Evolutionary conservation across 2,113 vertebrate genomes (phyloP).

Genomic region (Atlantisia rogersi): DNA sequence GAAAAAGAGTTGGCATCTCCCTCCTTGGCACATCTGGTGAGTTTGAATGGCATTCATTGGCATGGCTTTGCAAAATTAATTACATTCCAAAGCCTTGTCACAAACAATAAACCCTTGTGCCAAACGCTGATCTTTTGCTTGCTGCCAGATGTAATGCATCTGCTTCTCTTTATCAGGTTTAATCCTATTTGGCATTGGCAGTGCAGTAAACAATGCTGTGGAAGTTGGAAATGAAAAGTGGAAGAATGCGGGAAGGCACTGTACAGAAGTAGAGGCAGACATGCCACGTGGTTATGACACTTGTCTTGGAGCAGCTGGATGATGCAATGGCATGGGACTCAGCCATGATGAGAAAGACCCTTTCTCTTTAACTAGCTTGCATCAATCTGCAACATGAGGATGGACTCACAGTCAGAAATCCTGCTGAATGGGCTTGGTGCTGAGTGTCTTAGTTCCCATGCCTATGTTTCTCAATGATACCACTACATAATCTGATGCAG

Average conservation of each 20-base stretch:
- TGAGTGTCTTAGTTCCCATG: neutral
- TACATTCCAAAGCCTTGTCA: constrained; percentile 59
- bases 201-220: constrained; percentile 19
- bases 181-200: constrained; percentile 54
- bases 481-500: accelerated
- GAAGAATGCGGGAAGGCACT: neutral
- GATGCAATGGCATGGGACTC: neutral
- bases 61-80: constrained; percentile 70
- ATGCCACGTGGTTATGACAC: neutral
- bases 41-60: constrained; percentile 60
- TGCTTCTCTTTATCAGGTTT: constrained; percentile 64
- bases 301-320: neutral
- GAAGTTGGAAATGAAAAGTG: constrained; percentile 25
- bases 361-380: neutral
- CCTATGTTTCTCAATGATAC: neutral
- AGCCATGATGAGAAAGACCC: neutral
- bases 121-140: constrained; percentile 55
- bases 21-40: constrained; percentile 58
- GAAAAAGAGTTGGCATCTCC: constrained; percentile 46
- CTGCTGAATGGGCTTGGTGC: neutral
- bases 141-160: constrained; percentile 61
- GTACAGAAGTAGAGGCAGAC: neutral
- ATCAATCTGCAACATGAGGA: neutral
- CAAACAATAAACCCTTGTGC: constrained; percentile 67
- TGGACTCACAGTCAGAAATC: neutral